Percentiles rank a stretch among this genome's conserved stretches.
Conservation (phyloP, 2,113 vertebrate species). For the Mormyrus iriodes region DNA sequence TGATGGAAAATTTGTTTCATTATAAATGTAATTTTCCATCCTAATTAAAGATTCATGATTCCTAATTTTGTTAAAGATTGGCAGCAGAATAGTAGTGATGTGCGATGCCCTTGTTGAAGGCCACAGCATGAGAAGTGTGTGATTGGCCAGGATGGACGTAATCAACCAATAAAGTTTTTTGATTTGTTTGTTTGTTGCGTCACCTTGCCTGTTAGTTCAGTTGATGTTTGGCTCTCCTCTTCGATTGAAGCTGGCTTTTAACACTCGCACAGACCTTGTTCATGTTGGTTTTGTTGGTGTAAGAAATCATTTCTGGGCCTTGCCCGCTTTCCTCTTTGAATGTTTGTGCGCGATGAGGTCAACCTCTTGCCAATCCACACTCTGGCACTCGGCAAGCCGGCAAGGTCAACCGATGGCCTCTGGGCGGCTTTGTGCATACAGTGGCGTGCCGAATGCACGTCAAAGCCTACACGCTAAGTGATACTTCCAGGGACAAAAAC, state of each 20-base stretch:
- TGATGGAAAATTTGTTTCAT: neutral
- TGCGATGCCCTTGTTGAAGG: neutral
- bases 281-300: slow-evolving; percentile 1
- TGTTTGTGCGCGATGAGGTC: neutral
- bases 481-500: neutral
- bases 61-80: neutral
- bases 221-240: neutral
- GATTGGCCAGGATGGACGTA: neutral
- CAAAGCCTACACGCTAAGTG: neutral
- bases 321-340: neutral
- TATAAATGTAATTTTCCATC: neutral
- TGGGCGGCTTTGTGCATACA: neutral
- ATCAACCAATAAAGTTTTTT: neutral
- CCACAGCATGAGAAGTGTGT: neutral
- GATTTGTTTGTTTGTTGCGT: neutral
- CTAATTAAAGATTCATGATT: neutral
- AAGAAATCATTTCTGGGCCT: slow-evolving; percentile 3
- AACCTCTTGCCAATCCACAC: neutral
- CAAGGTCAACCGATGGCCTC: neutral
- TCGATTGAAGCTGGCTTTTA: slow-evolving; percentile 4
- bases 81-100: neutral
- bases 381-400: neutral
- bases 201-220: neutral
- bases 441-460: neutral
- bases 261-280: neutral